Evolutionary conservation across 2,888 invertebrate genomes (phyloP), one percentile per base, ranked within the genome.

Genomic region (Apotomis capreana): DNA sequence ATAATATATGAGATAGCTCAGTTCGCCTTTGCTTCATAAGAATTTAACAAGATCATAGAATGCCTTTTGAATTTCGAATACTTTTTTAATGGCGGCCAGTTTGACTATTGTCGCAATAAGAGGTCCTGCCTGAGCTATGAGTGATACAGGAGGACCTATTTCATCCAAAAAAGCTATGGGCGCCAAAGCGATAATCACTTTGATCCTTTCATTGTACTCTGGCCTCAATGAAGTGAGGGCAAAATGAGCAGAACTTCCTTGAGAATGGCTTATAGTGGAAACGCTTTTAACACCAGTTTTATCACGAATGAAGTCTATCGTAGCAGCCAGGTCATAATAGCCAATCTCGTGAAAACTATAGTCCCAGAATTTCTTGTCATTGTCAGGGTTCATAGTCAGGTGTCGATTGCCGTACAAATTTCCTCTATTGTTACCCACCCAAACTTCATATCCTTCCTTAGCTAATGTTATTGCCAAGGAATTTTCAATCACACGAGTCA

Each of bases 301-400:
- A 0, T 76, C 67, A 1, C 88, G 74, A n/a, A 91, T 79, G 67
- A 84, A 85, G 76, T 91, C 89, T 6, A 90, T 94, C 83, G 94
- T 94, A 0, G 96, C 95, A 6, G 97, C 76, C 3, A 86, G 79
- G 0, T 75, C 76, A 46, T 82, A 81, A 62, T 89, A 80, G 0
- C 96, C 97, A 84, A 95, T 95, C 83, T 97, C 96, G 81, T 96
- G 95, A 88, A 94, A 95, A 52, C 95, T 94, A 79, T 89, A 95
- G 40, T 92, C 79, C 95, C 95, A 95, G 77, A 84, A 95, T 12
- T 84, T 76, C 0, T 80, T 71, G 71, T 94, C 90, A 0, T 72
- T 83, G 68, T 89, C 80, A 0, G 92, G 87, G 70, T 92, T 79
- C 81, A 91, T 79, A 3, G 81, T 87, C 0, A 85, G 79, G 77